Evolutionary conservation across 2,113 vertebrate species (phyloP).

Genomic region (Chauna torquata): DNA sequence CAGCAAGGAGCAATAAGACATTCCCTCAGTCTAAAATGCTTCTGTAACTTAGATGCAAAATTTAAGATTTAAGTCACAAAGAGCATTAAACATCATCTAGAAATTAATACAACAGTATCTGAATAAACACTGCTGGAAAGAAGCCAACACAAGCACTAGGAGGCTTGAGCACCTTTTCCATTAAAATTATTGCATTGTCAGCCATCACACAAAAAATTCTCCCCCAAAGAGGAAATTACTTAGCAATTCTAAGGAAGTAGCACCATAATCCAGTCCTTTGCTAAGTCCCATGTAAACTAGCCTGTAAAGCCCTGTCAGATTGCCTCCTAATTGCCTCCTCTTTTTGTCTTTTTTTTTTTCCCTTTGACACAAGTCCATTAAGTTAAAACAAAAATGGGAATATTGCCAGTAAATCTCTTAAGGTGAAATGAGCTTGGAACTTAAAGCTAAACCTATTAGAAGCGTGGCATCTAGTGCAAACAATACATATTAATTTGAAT

Average conservation of each 20-base stretch:
- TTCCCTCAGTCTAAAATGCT: background rate
- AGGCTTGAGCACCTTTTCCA: background rate
- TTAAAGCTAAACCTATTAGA: background rate
- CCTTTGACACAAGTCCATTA: background rate
- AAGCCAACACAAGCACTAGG: background rate
- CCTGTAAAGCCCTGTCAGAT: background rate
- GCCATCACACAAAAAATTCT: background rate
- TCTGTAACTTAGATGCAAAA: background rate
- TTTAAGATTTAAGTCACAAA: background rate
- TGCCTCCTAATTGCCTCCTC: background rate
- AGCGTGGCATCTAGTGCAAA: background rate
- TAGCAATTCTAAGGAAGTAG: background rate
- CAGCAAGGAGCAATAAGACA: background rate
- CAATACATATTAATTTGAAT: background rate
- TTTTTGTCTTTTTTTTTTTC: background rate
- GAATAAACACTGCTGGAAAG: background rate
- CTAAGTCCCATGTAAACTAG: background rate
- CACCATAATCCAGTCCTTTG: background rate
- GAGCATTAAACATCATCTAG: background rate
- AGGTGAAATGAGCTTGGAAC: background rate
- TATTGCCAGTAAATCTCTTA: constrained; percentile 33
- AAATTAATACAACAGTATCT: background rate
- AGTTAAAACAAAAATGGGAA: constrained; percentile 9
- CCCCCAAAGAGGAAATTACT: background rate
- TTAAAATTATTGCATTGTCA: background rate